These are phyloP conservation scores for Morelia viridis DNA, from an alignment of 2,797 vertebrate species.

Conservation along the genomic window DNA sequence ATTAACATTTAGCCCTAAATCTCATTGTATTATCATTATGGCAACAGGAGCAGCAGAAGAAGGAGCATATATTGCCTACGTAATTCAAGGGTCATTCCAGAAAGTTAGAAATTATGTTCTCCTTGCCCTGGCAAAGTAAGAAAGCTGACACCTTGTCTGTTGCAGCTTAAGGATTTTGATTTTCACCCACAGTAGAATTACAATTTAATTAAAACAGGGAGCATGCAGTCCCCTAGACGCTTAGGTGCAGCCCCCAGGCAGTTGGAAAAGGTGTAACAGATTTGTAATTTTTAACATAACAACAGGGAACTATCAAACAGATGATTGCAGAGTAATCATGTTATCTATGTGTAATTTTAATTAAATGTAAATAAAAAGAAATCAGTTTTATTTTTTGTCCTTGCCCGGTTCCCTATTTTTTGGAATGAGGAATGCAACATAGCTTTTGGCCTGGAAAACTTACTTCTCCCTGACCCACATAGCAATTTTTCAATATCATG, in stretches of 20 bases:
- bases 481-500: background rate
- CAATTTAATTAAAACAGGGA: background rate
- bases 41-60: background rate
- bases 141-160: background rate
- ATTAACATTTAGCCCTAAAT: background rate
- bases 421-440: background rate
- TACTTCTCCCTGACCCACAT: background rate
- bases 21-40: background rate
- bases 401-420: background rate
- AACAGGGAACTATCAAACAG: background rate
- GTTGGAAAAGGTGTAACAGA: background rate
- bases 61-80: background rate
- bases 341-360: background rate
- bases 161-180: background rate
- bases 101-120: background rate
- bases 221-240: background rate
- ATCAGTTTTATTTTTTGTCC: background rate
- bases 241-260: background rate
- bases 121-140: background rate
- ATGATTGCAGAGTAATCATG: background rate
- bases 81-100: background rate
- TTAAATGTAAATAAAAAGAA: background rate
- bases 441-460: background rate
- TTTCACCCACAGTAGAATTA: background rate
- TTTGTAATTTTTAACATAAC: background rate